A percentile compares a stretch with the other conserved stretches of the same genome.
Evolutionary conservation across 1,140 invertebrate species (phyloP).

Genomic region (Linepithema humile): DNA sequence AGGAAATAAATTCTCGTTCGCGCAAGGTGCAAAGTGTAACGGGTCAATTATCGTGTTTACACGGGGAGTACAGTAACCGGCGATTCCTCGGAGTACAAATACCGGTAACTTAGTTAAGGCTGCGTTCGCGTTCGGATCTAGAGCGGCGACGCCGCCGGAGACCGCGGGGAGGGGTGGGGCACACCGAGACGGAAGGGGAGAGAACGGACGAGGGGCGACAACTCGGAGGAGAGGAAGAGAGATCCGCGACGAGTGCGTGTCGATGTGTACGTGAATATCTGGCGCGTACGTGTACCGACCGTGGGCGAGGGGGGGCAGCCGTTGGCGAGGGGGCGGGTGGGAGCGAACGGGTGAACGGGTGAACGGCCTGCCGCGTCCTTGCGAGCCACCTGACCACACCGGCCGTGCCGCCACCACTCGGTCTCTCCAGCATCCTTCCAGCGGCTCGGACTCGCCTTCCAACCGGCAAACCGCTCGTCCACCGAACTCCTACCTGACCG

Average conservation of each 20-base stretch:
- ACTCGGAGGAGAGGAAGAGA: slow-evolving; percentile 44
- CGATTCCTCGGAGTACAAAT: slow-evolving; percentile 66
- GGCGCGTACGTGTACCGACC: slow-evolving; percentile 37
- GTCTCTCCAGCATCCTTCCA: slow-evolving; percentile 79
- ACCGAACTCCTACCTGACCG: slow-evolving; percentile 74
- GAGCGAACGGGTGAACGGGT: slow-evolving; percentile 80
- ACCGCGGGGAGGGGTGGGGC: background rate
- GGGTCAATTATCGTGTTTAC: slow-evolving; percentile 71
- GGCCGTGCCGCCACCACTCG: slow-evolving; percentile 82
- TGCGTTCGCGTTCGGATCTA: slow-evolving; percentile 42
- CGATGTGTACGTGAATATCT: slow-evolving; percentile 12
- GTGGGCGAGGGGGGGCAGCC: slow-evolving; percentile 5
- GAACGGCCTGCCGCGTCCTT: slow-evolving; percentile 85
- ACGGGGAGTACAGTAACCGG: slow-evolving; percentile 52
- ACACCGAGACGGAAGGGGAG: slow-evolving; percentile 23
- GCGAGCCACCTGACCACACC: slow-evolving; percentile 85
- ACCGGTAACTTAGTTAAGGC: slow-evolving; percentile 69
- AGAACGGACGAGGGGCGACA: slow-evolving; percentile 4
- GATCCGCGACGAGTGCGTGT: slow-evolving; percentile 5
- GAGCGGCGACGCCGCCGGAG: background rate
- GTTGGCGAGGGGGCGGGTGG: slow-evolving; percentile 35
- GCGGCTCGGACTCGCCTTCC: slow-evolving; percentile 63
- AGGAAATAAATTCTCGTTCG: slow-evolving; percentile 45
- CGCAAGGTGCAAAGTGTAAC: slow-evolving; percentile 59
- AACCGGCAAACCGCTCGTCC: slow-evolving; percentile 73